Evolutionary conservation across 92 coral and sea anemone genomes (phyloP).

Genomic region (Hydrozoanthus gracilis): DNA sequence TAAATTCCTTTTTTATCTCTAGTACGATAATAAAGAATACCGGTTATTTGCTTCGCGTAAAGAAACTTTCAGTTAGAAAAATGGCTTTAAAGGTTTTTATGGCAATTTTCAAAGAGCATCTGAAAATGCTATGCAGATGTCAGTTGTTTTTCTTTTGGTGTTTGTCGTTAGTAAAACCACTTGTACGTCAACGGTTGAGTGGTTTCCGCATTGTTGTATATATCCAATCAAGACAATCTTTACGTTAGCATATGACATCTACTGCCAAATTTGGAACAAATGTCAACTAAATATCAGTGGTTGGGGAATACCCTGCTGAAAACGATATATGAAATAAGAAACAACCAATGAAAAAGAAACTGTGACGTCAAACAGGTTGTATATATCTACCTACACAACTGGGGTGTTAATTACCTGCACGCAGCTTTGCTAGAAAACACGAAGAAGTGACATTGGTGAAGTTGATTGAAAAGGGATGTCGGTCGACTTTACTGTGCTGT

Average conservation of each 20-base stretch:
- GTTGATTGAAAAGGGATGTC: background rate
- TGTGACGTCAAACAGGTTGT: background rate
- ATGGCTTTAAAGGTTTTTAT: background rate
- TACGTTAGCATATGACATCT: background rate
- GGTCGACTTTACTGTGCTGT: background rate
- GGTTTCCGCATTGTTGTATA: background rate
- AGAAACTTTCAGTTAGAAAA: no score
- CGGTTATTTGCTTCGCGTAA: no score
- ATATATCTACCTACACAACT: background rate
- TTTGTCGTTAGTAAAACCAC: background rate
- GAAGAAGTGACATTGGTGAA: background rate
- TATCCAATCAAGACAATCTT: background rate
- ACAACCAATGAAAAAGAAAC: background rate
- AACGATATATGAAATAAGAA: background rate
- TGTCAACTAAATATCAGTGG: no score
- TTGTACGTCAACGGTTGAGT: background rate
- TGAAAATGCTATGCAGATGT: background rate
- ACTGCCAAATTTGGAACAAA: background rate
- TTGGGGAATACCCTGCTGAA: slow-evolving; percentile 30
- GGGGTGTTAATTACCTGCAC: background rate
- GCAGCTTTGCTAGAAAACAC: background rate
- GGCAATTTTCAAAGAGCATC: background rate
- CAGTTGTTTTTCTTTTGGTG: background rate
- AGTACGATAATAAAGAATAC: no score
- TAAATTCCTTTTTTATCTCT: no score